Base-by-base conservation (phyloP, 2,113 vertebrate species). In the Danio rerio region DNA sequence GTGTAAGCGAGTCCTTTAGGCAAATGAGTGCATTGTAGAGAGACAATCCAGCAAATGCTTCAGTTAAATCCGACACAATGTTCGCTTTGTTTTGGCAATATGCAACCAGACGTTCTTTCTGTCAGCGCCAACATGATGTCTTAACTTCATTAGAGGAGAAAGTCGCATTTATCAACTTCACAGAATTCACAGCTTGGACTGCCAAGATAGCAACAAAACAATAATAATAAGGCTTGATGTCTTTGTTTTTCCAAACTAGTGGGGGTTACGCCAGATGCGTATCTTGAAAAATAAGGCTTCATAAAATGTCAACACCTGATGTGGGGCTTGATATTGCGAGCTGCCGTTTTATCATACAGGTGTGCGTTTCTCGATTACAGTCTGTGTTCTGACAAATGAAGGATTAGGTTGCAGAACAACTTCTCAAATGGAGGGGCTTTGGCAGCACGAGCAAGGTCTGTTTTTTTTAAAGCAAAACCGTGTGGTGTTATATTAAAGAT, bases 61-160 rank as follows among this genome's bases (percentile, higher is more conserved):
- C 42, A 56, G 63, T 78, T 55, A 15, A 81, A 74, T 63, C 50
- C 5, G 9, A 49, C 63, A 63, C 77, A 72, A 58, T 53, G 63
- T 62, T 47, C 9, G 10, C 71, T 52, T 78, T 55, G 76, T 83
- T 31, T 77, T 52, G 42, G 10, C 7, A 16, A 47, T n/a, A 52
- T 7, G 40, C 42, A n/a, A 56, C 20, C 13, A 49, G 61, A 73
- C 4, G 7, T 11, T 18, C 43, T 70, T 70, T 12, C 18, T 47
- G 47, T 45, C 15, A 69, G 70, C 43, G 0, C 9, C 40, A 55
- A n/a, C 31, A 55, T 18, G n/a, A 9, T 20, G 69, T 65, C 45
- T 73, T 15, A 15, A 20, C n/a, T 43, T 61, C 18, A 68, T 45
- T 49, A 47, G 8, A 15, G 31, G 40, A 12, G 40, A 63, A 10